Conservation (phyloP, 1,140 invertebrate genomes). For the Gryon sp. region DNA sequence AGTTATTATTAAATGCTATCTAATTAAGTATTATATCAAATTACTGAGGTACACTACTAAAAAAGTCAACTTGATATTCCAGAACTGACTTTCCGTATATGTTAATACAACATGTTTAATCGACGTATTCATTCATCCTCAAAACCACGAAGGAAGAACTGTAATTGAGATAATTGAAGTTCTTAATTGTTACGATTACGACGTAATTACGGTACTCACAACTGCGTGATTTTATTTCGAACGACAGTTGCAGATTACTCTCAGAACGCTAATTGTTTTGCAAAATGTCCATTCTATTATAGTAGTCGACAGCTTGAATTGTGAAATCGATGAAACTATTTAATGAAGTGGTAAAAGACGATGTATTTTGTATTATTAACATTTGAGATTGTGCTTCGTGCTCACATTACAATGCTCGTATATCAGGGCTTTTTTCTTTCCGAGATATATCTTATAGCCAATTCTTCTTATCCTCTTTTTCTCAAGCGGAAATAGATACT, state of each 20-base stretch:
- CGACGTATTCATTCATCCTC: conserved; percentile 8
- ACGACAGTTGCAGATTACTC: conserved; percentile 42
- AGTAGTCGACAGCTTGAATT: conserved; percentile 5
- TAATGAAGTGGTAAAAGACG: background rate
- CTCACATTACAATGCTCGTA: conserved; percentile 47
- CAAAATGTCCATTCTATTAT: conserved; percentile 17
- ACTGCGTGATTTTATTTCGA: conserved; percentile 47
- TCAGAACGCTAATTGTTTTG: conserved; percentile 41
- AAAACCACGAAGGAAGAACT: conserved; percentile 21
- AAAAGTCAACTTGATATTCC: no score
- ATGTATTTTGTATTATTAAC: background rate
- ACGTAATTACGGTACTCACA: conserved; percentile 45
- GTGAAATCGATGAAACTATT: conserved; percentile 12
- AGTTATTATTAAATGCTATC: no score
- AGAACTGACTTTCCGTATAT: background rate
- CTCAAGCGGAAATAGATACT: conserved; percentile 69
- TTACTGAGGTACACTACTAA: no score
- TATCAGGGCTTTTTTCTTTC: conserved; percentile 46
- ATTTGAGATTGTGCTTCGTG: conserved; percentile 46
- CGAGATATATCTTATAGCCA: conserved; percentile 66
- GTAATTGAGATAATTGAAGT: conserved; percentile 52
- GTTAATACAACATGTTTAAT: conserved; percentile 12
- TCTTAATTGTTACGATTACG: conserved; percentile 56
- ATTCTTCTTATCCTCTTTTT: conserved; percentile 59
- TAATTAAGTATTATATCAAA: no score